Conservation (phyloP, 2,888 invertebrate species). For the Nycteola revayana region DNA sequence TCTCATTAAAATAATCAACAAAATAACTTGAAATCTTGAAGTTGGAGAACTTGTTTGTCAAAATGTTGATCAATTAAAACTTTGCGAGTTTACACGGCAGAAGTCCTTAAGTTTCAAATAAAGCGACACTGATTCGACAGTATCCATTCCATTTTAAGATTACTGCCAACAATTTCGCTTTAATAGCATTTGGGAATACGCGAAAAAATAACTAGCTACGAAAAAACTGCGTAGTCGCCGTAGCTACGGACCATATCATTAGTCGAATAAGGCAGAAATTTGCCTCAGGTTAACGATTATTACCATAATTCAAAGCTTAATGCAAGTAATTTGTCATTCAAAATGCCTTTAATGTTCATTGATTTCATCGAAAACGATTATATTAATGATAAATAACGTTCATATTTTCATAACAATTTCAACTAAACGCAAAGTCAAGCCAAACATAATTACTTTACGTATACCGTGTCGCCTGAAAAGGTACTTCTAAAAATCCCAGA, state of each 20-base stretch:
- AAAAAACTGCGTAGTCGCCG: slow-evolving; percentile 31
- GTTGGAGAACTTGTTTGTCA: not conserved
- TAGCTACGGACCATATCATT: slow-evolving; percentile 32
- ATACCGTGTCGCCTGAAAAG: slow-evolving; percentile 1
- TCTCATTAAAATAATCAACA: not conserved
- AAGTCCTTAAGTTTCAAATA: slow-evolving; percentile 11
- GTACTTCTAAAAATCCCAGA: slow-evolving; percentile 34
- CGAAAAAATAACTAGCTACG: slow-evolving; percentile 32
- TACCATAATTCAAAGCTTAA: slow-evolving; percentile 27
- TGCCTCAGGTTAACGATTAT: slow-evolving; percentile 25
- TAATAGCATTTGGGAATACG: slow-evolving; percentile 22
- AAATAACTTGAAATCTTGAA: not conserved
- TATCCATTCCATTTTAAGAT: slow-evolving; percentile 10
- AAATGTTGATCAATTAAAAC: slow-evolving; percentile 19
- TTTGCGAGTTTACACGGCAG: slow-evolving; percentile 19
- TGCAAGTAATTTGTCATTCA: slow-evolving; percentile 25
- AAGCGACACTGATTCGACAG: slow-evolving; percentile 14
- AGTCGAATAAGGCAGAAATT: slow-evolving; percentile 29
- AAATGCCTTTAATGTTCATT: slow-evolving; percentile 15
- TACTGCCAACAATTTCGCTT: slow-evolving; percentile 9
- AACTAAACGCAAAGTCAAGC: no score
- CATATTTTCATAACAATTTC: no score
- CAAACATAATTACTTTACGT: no score
- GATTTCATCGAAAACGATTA: slow-evolving; percentile 10
- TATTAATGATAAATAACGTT: slow-evolving; percentile 4